Evolutionary conservation across 2,888 invertebrate species (phyloP).

Genomic region (Conistra vaccinii): DNA sequence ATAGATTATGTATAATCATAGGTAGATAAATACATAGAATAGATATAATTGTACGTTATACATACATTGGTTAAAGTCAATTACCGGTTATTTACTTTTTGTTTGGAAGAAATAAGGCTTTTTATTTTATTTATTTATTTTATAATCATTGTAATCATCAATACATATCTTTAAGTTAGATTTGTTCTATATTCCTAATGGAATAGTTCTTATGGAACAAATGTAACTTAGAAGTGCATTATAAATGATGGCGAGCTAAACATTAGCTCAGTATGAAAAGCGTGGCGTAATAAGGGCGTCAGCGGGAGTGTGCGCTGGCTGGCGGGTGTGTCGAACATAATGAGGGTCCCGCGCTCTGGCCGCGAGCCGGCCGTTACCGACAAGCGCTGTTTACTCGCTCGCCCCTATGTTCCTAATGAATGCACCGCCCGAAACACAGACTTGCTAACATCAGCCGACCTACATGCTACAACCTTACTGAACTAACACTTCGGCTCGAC

Average conservation of each 20-base stretch:
- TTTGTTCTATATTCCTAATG: too few relatives aligned
- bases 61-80: too few relatives aligned
- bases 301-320: neutral
- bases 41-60: too few relatives aligned
- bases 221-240: too few relatives aligned
- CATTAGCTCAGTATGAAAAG: neutral
- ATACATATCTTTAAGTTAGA: too few relatives aligned
- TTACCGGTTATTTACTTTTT: too few relatives aligned
- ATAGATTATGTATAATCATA: too few relatives aligned
- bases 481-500: neutral
- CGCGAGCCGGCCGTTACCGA: slow-evolving; percentile 26
- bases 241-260: slow-evolving; percentile 3
- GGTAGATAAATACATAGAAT: too few relatives aligned
- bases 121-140: too few relatives aligned
- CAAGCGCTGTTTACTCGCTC: slow-evolving; percentile 35
- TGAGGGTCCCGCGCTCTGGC: slow-evolving; percentile 21
- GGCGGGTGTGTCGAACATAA: slow-evolving; percentile 35
- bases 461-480: slow-evolving; percentile 3
- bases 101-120: too few relatives aligned
- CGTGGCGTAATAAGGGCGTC: neutral
- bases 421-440: slow-evolving; percentile 28
- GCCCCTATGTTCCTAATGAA: slow-evolving; percentile 42
- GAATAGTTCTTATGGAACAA: too few relatives aligned
- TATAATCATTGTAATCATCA: too few relatives aligned
- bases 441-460: slow-evolving; percentile 26